A percentile compares a stretch with the other conserved stretches of the same genome.
phyloP scores from a whole-genome alignment of 2,888 invertebrate genomes.

The Xestia c-nigrum region DNA sequence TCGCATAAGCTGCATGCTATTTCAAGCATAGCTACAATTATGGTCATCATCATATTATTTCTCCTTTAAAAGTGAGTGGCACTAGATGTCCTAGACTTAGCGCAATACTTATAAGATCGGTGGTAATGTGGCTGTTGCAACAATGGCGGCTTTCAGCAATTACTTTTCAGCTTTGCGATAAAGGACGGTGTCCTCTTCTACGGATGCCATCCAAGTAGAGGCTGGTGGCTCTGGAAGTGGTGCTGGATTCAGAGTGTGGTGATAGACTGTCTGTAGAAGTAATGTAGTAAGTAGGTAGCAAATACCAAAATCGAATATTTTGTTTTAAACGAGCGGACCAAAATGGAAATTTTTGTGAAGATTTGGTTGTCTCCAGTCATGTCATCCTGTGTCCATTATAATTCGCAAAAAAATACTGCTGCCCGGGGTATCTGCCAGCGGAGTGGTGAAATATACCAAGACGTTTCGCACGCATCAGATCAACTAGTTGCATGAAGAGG shows the following conservation, averaged over 20 bases:
- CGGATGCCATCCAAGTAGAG: neutral
- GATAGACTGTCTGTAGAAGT: neutral
- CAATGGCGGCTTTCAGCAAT: neutral
- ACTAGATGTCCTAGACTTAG: neutral
- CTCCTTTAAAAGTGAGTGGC: neutral
- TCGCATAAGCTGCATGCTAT: slow-evolving; percentile 21
- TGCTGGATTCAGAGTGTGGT: neutral
- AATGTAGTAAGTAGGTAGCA: too few relatives aligned
- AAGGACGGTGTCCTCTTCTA: too few relatives aligned
- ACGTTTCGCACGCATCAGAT: neutral
- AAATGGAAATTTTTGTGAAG: too few relatives aligned
- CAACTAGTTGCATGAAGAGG: neutral
- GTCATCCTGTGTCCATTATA: too few relatives aligned
- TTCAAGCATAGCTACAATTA: slow-evolving; percentile 15
- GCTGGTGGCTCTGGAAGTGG: neutral
- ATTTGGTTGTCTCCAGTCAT: too few relatives aligned
- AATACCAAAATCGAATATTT: neutral
- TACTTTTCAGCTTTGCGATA: neutral
- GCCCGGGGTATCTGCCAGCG: neutral
- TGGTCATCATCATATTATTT: neutral
- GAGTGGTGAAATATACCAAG: neutral
- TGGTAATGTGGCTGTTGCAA: too few relatives aligned
- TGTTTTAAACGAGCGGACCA: too few relatives aligned
- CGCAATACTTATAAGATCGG: too few relatives aligned
- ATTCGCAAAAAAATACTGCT: too few relatives aligned